These are phyloP conservation scores for Eueremaeus valkanovi DNA, from an alignment of 2,888 invertebrate genomes.

Conservation along the genomic window DNA sequence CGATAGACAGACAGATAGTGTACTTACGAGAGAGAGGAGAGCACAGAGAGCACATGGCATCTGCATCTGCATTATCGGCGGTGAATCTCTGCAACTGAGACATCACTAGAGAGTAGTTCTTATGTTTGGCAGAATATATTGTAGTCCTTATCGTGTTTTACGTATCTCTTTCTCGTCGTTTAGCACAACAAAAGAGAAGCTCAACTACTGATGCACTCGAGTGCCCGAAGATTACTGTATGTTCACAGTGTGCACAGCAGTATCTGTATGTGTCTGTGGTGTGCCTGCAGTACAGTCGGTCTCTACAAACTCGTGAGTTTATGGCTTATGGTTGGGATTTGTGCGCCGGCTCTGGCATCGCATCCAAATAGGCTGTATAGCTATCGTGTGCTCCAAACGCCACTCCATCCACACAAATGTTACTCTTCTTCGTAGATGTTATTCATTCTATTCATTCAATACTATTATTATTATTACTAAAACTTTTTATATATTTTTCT, in stretches of 20 bases:
- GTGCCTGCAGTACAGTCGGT: not conserved
- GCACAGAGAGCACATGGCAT: slow-evolving; percentile 27
- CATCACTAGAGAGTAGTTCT: not conserved
- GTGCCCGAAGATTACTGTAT: slow-evolving; percentile 8
- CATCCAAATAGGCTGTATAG: too few species aligned
- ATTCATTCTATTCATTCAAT: not conserved
- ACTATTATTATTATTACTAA: not conserved
- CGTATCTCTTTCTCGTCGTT: slow-evolving; percentile 23
- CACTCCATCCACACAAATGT: not conserved
- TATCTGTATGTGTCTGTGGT: too few species aligned
- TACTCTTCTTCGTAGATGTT: not conserved
- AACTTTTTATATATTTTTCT: too few species aligned
- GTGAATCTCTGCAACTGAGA: not conserved
- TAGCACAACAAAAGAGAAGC: not conserved
- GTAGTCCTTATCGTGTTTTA: not conserved
- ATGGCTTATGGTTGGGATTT: not conserved
- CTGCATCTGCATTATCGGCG: not conserved
- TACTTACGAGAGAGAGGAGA: not conserved
- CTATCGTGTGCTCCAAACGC: too few species aligned
- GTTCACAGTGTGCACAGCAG: not conserved
- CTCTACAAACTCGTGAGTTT: not conserved
- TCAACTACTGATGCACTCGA: slow-evolving; percentile 19
- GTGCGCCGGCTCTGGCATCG: not conserved
- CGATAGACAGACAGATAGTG: not conserved
- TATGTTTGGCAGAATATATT: too few species aligned